These are phyloP conservation scores for Natrix natrix DNA, from an alignment of 2,797 vertebrate genomes.

Conservation along the genomic window DNA sequence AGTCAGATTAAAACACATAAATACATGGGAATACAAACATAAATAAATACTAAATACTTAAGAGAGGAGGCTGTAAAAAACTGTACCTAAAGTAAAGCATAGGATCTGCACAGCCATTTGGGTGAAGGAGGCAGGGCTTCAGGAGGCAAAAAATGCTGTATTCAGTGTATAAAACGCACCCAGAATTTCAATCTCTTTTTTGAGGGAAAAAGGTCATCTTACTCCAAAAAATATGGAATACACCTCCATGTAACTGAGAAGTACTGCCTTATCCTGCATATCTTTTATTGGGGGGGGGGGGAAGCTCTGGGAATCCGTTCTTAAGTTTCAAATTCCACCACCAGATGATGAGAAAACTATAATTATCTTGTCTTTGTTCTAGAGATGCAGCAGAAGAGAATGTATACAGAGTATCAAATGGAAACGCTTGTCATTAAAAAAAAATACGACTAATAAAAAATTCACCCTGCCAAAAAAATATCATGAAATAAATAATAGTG, in stretches of 20 bases:
- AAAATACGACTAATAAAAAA: neutral
- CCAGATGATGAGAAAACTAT: constrained; percentile 64
- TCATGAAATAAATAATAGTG: neutral
- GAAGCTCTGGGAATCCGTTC: neutral
- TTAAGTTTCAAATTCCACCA: constrained; percentile 15
- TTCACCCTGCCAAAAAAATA: neutral
- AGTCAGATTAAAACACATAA: no score
- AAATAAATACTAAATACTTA: no score
- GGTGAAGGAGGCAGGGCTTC: no score
- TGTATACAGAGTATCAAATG: constrained; percentile 53
- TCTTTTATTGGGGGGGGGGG: neutral
- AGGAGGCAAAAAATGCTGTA: no score
- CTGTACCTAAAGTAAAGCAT: no score
- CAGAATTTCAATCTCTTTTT: no score
- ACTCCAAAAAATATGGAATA: no score
- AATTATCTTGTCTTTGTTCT: constrained; percentile 60
- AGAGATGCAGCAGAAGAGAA: constrained; percentile 47
- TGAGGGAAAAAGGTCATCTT: no score
- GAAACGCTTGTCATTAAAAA: neutral
- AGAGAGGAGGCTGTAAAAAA: no score
- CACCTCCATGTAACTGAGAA: neutral
- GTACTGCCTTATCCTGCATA: neutral
- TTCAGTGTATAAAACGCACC: no score
- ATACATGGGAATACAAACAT: no score
- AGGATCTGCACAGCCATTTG: no score